Percentiles rank a stretch among this genome's conserved stretches.
These are phyloP conservation scores for Dynastes hyllus DNA, from an alignment of 2,888 invertebrate genomes.

Conservation along the genomic window DNA sequence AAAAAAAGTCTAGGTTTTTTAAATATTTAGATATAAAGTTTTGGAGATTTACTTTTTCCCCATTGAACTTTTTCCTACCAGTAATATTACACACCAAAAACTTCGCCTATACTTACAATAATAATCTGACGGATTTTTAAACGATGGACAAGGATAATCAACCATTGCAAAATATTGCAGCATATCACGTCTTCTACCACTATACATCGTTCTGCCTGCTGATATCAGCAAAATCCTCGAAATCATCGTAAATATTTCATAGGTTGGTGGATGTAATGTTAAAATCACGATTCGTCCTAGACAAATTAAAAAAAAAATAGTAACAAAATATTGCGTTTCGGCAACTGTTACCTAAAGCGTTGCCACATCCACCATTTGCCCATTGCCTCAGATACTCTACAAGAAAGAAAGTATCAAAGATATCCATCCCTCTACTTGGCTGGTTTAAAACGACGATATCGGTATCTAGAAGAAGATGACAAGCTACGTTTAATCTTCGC, in stretches of 20 bases:
- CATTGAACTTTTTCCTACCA: too few species aligned
- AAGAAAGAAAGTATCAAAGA: constrained; percentile 96
- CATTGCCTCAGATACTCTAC: constrained; percentile 95
- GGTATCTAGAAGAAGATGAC: constrained; percentile 89
- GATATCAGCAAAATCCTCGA: constrained; percentile 90
- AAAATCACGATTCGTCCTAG: constrained; percentile 87
- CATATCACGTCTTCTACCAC: constrained; percentile 91
- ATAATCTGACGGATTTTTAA: constrained; percentile 97
- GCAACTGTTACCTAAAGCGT: constrained; percentile 63
- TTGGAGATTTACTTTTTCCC: too few species aligned
- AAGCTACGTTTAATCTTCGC: constrained; percentile 90
- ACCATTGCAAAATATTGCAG: constrained; percentile 90
- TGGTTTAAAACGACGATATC: constrained; percentile 92
- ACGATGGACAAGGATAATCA: constrained; percentile 96
- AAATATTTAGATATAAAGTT: too few species aligned
- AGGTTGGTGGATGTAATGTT: constrained; percentile 95
- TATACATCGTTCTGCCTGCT: constrained; percentile 93
- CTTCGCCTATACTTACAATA: constrained; percentile 80
- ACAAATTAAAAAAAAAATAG: constrained; percentile 27
- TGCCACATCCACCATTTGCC: constrained; percentile 76
- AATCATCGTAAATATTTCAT: constrained; percentile 96
- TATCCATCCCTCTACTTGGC: constrained; percentile 92
- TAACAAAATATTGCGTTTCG: background rate
- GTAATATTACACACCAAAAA: too few species aligned
- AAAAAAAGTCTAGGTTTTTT: too few species aligned